Evolutionary conservation across 1,140 invertebrate genomes (phyloP).

Genomic region (Hermatobates lingyangjiaoensis): DNA sequence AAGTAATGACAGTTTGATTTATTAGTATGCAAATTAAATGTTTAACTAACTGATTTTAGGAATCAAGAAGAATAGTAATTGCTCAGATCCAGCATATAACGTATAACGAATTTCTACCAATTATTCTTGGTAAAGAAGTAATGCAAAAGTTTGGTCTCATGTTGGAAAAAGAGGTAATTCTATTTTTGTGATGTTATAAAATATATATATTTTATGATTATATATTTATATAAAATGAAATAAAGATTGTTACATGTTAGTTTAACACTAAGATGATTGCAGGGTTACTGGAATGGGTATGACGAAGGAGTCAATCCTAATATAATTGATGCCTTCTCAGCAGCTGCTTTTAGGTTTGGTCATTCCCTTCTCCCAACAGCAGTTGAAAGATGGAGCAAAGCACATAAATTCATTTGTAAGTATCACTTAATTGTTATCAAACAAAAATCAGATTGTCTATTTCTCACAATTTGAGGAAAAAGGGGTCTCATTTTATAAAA

Average conservation of each 20-base stretch:
- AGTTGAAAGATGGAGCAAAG: conserved; percentile 47
- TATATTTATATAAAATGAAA: neutral
- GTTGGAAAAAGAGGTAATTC: conserved; percentile 52
- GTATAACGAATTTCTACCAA: conserved; percentile 86
- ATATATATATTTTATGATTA: too few species aligned
- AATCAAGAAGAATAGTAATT: conserved; percentile 70
- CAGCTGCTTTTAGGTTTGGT: conserved; percentile 76
- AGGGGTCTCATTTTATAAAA: too few species aligned
- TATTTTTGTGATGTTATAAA: neutral
- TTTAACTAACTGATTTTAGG: conserved; percentile 27
- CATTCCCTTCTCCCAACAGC: conserved; percentile 47
- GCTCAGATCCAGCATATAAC: conserved; percentile 86
- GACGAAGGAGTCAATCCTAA: conserved; percentile 38
- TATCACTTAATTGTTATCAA: too few species aligned
- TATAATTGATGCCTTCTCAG: conserved; percentile 42
- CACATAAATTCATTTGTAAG: conserved; percentile 76
- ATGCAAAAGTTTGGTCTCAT: conserved; percentile 80
- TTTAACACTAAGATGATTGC: conserved; percentile 18
- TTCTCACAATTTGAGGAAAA: too few species aligned
- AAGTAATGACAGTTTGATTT: neutral
- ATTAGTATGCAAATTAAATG: neutral
- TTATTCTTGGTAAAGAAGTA: conserved; percentile 78
- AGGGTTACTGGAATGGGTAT: conserved; percentile 78
- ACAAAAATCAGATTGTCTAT: too few species aligned
- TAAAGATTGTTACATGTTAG: neutral